phyloP scores from a whole-genome alignment of 30 jellyfish, hydroid and myxozoan species.

The Nemopilema nomurai region DNA sequence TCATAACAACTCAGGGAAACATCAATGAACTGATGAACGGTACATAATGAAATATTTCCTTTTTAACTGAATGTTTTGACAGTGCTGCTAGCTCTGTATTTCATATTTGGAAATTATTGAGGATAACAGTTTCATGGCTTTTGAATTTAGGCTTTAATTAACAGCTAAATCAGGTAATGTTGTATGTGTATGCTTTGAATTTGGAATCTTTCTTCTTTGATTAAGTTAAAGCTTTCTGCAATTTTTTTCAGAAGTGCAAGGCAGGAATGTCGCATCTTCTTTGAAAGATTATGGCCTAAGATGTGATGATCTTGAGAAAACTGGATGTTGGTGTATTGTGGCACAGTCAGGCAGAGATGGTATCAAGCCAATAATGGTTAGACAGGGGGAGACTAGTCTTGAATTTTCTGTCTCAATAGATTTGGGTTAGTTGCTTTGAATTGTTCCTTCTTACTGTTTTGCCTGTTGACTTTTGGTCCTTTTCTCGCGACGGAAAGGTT shows the following conservation, averaged over 20 bases:
- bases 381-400: constrained; percentile 8
- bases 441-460: background rate
- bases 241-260: background rate
- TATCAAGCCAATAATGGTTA: constrained; percentile 3
- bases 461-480: too few species aligned
- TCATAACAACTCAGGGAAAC: constrained; percentile 75
- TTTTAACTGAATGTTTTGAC: too few species aligned
- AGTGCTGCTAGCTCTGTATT: too few species aligned
- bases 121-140: too few species aligned
- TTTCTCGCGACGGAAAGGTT: too few species aligned
- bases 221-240: too few species aligned
- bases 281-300: constrained; percentile 31
- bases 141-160: too few species aligned
- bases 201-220: too few species aligned
- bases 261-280: background rate
- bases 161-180: too few species aligned
- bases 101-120: too few species aligned
- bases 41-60: background rate
- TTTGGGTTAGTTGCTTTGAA: background rate
- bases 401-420: constrained; percentile 3
- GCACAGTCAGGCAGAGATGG: constrained; percentile 22
- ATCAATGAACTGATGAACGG: constrained; percentile 55
- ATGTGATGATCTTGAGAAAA: background rate
- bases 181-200: too few species aligned
- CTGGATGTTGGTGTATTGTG: constrained; percentile 48